phyloP scores from a whole-genome alignment of 2,888 invertebrate genomes.

The Melieria omissa region DNA sequence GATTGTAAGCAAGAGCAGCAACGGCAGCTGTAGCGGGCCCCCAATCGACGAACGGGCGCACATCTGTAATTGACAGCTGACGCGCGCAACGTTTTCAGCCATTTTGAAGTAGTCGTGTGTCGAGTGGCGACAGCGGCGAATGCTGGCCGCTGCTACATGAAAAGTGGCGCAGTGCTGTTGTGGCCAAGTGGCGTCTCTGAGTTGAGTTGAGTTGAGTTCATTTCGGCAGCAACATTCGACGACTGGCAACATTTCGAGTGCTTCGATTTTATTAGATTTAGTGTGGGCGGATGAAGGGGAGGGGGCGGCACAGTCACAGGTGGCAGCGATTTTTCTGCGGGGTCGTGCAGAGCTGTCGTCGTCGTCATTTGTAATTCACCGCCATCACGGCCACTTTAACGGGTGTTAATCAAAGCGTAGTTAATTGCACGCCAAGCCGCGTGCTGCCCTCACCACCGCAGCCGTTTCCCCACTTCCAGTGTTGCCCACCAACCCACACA shows the following conservation, averaged over 20 bases:
- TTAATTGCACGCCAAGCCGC: slow-evolving; percentile 56
- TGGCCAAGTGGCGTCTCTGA: too few relatives aligned
- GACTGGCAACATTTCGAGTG: background rate
- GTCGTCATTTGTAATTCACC: background rate
- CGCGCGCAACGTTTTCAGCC: slow-evolving; percentile 21
- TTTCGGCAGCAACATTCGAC: slow-evolving; percentile 10
- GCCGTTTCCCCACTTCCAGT: too few relatives aligned
- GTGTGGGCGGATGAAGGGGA: background rate
- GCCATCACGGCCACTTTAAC: background rate
- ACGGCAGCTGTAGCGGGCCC: background rate
- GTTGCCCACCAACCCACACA: too few relatives aligned
- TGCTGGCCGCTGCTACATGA: too few relatives aligned
- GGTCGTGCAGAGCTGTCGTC: background rate
- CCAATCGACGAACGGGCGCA: background rate
- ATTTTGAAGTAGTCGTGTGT: slow-evolving; percentile 8
- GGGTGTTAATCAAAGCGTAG: slow-evolving; percentile 60
- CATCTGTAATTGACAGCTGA: slow-evolving; percentile 36
- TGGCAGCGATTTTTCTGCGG: background rate
- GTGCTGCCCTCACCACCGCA: background rate
- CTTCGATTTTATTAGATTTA: background rate
- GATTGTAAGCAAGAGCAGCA: background rate
- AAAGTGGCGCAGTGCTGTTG: too few relatives aligned
- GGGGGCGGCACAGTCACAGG: background rate
- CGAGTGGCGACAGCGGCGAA: background rate
- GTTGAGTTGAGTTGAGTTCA: slow-evolving; percentile 17